phyloP scores from a whole-genome alignment of 2,888 invertebrate species.

The Eupithecia subumbrata region DNA sequence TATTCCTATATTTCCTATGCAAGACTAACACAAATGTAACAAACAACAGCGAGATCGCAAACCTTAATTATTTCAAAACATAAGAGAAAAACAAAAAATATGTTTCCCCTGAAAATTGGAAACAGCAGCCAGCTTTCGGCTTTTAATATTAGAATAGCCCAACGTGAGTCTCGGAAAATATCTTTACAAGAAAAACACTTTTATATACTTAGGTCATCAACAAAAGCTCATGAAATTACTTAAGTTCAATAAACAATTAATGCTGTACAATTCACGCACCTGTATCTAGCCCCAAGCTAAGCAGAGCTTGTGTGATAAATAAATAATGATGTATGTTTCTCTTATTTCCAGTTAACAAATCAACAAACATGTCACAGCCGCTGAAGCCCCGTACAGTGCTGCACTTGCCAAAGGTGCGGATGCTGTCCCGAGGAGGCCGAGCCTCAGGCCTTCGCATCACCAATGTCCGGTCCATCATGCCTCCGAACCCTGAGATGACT shows the following conservation, averaged over 20 bases:
- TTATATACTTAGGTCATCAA: neutral
- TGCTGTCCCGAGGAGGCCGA: conserved; percentile 65
- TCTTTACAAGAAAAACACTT: neutral
- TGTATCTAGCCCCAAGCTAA: neutral
- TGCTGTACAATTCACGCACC: neutral
- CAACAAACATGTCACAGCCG: conserved; percentile 54
- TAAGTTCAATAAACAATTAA: neutral
- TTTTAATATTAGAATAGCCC: conserved; percentile 66
- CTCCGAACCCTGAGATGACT: conserved; percentile 63
- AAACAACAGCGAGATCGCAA: neutral
- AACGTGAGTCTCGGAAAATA: conserved; percentile 55
- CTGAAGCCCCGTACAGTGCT: conserved; percentile 62
- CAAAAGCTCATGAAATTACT: neutral
- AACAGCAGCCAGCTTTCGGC: conserved; percentile 60
- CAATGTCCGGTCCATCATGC: conserved; percentile 71
- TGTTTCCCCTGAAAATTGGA: conserved; percentile 70
- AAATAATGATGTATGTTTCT: conserved; percentile 1
- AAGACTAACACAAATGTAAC: neutral
- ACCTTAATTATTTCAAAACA: conserved; percentile 4
- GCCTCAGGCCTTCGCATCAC: conserved; percentile 68
- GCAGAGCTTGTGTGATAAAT: neutral
- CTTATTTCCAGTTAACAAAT: conserved; percentile 58
- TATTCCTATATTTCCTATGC: neutral
- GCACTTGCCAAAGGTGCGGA: conserved; percentile 71
- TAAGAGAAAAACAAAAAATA: conserved; percentile 43